Conservation (phyloP, 1,140 invertebrate species). For the Pogonognathellus flavescens region DNA sequence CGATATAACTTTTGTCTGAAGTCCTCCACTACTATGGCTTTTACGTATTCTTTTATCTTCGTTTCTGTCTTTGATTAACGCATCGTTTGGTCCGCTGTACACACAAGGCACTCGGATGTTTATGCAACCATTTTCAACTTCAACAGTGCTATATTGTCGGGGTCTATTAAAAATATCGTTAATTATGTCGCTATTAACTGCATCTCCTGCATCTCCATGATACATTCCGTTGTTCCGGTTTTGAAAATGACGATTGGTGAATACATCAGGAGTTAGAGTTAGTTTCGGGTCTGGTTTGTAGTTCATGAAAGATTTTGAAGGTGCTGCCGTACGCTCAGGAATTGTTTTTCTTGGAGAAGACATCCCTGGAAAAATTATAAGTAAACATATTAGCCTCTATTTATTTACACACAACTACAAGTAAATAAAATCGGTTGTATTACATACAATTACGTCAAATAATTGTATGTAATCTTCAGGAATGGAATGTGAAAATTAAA, state of each 20-base stretch:
- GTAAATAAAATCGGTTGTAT: no score
- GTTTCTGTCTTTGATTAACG: neutral
- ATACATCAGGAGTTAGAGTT: neutral
- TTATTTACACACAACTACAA: no score
- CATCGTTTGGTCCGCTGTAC: neutral
- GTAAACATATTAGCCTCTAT: no score
- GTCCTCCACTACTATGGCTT: neutral
- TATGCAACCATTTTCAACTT: neutral
- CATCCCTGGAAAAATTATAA: neutral
- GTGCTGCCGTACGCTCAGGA: neutral
- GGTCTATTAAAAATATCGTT: neutral
- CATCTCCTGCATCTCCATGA: neutral
- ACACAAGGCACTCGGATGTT: constrained; percentile 29
- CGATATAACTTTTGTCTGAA: neutral
- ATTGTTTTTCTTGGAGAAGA: neutral
- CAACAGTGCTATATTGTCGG: neutral
- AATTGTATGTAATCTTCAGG: no score
- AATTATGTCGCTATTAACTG: neutral
- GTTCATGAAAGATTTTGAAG: neutral
- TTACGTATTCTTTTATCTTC: neutral
- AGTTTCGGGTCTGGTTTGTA: neutral
- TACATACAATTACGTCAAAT: no score
- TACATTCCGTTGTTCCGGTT: no score
- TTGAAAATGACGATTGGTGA: neutral
- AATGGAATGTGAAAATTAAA: no score